Conservation (phyloP, 2,888 invertebrate genomes). For the Xestobium rufovillosum region DNA sequence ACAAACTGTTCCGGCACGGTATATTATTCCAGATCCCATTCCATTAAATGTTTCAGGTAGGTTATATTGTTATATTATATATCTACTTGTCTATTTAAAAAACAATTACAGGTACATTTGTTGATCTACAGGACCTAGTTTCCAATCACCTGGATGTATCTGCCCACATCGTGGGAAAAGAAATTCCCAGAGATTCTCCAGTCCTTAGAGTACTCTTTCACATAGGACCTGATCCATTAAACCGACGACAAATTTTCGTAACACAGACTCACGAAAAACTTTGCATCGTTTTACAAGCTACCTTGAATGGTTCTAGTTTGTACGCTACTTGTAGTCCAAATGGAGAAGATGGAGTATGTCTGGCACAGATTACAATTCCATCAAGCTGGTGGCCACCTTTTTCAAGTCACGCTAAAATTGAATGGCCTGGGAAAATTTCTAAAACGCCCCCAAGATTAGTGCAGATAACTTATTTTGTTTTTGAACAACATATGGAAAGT, state of each 20-base stretch:
- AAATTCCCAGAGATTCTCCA: slow-evolving; percentile 82
- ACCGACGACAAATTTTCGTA: slow-evolving; percentile 56
- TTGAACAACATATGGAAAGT: slow-evolving; percentile 68
- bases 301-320: slow-evolving; percentile 54
- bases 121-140: slow-evolving; percentile 55
- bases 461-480: slow-evolving; percentile 79
- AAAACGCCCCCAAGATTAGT: slow-evolving; percentile 62
- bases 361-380: slow-evolving; percentile 76
- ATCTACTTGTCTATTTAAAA: background rate
- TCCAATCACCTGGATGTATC: slow-evolving; percentile 82
- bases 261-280: slow-evolving; percentile 57
- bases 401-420: slow-evolving; percentile 56
- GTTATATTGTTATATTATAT: slow-evolving; percentile 5
- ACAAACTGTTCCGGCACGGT: slow-evolving; percentile 85
- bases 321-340: slow-evolving; percentile 91
- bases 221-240: slow-evolving; percentile 79
- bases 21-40: slow-evolving; percentile 78
- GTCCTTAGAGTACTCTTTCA: slow-evolving; percentile 90
- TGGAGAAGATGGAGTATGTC: slow-evolving; percentile 86
- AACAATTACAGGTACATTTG: slow-evolving; percentile 30
- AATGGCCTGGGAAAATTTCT: slow-evolving; percentile 39
- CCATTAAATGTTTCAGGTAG: slow-evolving; percentile 39
- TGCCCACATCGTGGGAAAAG: slow-evolving; percentile 83
- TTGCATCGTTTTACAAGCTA: slow-evolving; percentile 73
- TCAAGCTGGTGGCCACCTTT: slow-evolving; percentile 85